Conservation (phyloP, 2,113 vertebrate genomes). For the Turdus rufiventris region DNA sequence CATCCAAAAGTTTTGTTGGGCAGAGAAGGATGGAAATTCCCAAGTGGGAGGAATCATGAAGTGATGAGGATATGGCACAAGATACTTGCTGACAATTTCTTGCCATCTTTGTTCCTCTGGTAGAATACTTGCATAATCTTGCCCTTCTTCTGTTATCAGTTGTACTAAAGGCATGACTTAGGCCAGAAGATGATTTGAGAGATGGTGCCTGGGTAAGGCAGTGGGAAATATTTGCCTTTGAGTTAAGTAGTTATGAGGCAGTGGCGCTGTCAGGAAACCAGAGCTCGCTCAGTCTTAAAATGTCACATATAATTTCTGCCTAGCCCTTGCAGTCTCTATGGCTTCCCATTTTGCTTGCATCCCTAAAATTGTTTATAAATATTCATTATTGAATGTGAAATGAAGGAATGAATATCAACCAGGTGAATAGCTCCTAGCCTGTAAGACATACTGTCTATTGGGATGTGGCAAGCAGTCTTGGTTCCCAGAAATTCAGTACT, state of each 20-base stretch:
- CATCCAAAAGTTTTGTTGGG: background rate
- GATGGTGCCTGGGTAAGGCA: background rate
- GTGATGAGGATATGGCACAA: background rate
- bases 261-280: background rate
- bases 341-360: background rate
- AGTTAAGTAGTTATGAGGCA: background rate
- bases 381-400: background rate
- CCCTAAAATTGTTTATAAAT: background rate
- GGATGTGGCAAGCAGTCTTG: background rate
- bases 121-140: background rate
- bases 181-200: background rate
- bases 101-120: background rate
- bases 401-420: background rate
- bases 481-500: background rate
- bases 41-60: background rate
- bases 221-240: background rate
- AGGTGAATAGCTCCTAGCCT: background rate
- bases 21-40: background rate
- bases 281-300: background rate
- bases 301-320: background rate
- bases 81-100: background rate
- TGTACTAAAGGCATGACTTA: background rate
- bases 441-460: background rate
- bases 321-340: background rate
- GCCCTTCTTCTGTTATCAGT: background rate